Percentiles rank a stretch among this genome's conserved stretches.
Conservation (phyloP, 2,113 vertebrate species). For the Eubucco bourcierii region DNA sequence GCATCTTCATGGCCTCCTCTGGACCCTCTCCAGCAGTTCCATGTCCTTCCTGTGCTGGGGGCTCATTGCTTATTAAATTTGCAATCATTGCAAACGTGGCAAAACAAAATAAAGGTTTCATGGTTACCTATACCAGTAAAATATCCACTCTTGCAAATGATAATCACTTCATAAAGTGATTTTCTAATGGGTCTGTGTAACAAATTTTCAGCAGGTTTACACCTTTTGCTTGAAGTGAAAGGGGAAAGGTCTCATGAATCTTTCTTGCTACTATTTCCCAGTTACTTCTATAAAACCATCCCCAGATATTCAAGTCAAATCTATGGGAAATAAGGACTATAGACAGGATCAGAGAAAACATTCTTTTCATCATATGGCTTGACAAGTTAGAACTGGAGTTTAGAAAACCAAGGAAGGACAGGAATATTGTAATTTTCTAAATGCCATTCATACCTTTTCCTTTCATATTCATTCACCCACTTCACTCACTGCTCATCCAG, state of each 20-base stretch:
- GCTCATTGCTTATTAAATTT: neutral
- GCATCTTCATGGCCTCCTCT: no score
- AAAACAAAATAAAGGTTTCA: neutral
- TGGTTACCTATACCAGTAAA: neutral
- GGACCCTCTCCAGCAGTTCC: no score
- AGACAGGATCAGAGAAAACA: neutral
- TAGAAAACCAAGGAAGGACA: neutral
- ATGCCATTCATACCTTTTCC: neutral
- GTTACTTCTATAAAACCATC: neutral
- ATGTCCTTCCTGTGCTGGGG: no score
- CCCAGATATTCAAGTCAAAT: neutral
- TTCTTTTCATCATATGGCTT: neutral
- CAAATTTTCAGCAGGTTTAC: neutral
- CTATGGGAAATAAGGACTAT: neutral
- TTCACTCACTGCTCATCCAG: neutral
- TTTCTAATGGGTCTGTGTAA: neutral
- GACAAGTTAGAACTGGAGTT: neutral
- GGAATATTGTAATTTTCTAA: neutral
- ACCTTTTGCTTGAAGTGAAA: neutral
- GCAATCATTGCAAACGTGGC: neutral
- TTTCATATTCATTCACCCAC: neutral
- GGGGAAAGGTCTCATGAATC: neutral
- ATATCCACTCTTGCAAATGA: neutral
- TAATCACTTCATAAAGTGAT: neutral
- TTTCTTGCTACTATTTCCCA: neutral